Base-by-base conservation (phyloP, 2,113 vertebrate genomes). In the Nyctibius bracteatus region DNA sequence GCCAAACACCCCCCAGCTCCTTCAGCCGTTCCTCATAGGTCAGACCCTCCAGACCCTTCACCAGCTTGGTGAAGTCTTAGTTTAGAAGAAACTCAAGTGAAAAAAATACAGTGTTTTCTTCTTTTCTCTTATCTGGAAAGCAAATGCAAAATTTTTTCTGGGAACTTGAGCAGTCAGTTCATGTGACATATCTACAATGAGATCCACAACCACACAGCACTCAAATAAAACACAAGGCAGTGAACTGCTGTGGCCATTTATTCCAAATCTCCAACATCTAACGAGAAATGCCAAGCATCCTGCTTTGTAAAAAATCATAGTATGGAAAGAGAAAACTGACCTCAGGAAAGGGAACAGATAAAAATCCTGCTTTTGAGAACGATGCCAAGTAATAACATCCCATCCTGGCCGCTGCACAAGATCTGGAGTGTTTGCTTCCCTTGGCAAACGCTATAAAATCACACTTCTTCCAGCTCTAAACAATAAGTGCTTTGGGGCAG, bases 321-420 rank as follows among this genome's bases (percentile, higher is more conserved):
- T 81, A 81, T 63, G 86, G 88, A 86, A 87, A 86, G 25, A 72
- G 81, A 51, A 93, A 83, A 54, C 23, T 54, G 62, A 86, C 5
- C 67, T 92, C 46, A 81, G 85, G 79, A 73, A 83, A 90, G 74
- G 62, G 71, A 90, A 14, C 25, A 70, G 93, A 92, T 96, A 66
- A 74, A 84, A 90, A 22, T 33, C 39, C 43, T 77, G 19, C n/a
- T 73, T 33, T 35, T 25, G 70, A 57, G 87, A 87, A 44, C 10
- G 25, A 44, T 0, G 4, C 84, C 91, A 79, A 75, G 87, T 39
- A n/a, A 46, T n/a, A 62, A 82, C 85, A 75, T 33, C 93, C 44
- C 73, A 21, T 35, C 90, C 78, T 88, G 90, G 70, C 70, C 44
- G 28, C 25, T 0, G 0, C 15, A 35, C 65, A 68, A 52, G 66